Evolutionary conservation across 2,797 vertebrate species (phyloP).

Genomic region (Catostomus latipinnis): DNA sequence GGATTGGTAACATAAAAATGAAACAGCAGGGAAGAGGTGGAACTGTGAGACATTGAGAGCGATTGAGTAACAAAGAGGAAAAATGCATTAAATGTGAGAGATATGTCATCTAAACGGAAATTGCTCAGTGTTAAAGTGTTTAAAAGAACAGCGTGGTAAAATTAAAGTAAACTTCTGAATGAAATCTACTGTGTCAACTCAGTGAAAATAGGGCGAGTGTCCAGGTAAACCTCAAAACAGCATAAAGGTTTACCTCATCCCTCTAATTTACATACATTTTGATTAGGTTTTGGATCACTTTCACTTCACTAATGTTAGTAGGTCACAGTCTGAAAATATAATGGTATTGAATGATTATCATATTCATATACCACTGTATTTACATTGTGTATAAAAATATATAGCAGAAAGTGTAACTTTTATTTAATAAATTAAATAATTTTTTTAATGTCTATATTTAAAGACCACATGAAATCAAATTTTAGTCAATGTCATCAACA

Average conservation of each 20-base stretch:
- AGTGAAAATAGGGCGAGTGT: neutral
- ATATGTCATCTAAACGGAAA: neutral
- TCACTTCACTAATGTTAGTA: neutral
- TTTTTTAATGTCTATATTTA: no score
- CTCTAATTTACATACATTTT: neutral
- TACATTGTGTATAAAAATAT: no score
- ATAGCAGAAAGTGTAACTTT: no score
- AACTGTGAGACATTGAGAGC: neutral
- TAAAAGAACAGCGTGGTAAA: neutral
- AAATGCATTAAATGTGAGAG: neutral
- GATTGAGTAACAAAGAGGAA: neutral
- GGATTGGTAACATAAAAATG: neutral
- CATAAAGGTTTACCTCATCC: neutral
- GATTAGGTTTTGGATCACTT: neutral
- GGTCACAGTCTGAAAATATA: neutral
- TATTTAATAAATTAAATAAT: no score
- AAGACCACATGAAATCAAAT: no score
- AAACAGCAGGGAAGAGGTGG: constrained; percentile 1
- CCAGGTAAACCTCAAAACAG: neutral
- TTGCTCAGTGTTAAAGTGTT: neutral
- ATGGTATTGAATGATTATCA: no score
- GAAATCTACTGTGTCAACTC: neutral
- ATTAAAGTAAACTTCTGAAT: neutral
- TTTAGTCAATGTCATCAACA: no score
- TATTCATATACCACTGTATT: no score